Evolutionary conservation across 2,888 invertebrate genomes (phyloP), one percentile per base, ranked within the genome.

Genomic region (Ashinkailepas kermadecensis): DNA sequence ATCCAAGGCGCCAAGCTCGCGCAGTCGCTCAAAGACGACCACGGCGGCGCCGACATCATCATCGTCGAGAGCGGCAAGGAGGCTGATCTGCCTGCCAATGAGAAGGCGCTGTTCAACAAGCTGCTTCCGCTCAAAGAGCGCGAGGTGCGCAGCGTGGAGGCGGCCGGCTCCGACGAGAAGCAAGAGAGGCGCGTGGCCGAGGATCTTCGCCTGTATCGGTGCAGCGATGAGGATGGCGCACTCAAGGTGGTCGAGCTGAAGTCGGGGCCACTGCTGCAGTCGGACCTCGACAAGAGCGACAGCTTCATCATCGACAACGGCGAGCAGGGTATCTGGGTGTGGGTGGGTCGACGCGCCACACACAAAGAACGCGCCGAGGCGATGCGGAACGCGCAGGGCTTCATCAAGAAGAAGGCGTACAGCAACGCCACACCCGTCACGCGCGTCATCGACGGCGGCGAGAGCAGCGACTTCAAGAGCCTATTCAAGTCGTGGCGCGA

Each of bases 1-100:
- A 90, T 94, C 81, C 92, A 93, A 86, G 94, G 93, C 4, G 90
- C 93, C 18, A 86, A 92, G 92, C 91, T 92, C 84, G 92, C 93
- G 2, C 86, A 90, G 85, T 91, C 92, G 85, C 89, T 93, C 87
- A 91, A 92, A 83, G 90, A 91, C 62, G 91, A 92, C 82, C 89
- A 89, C 83, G 85, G 87, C 82, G 86, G 67, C 83, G 86, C 59
- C 85, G 88, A 85, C 85, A 90, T 96, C 80, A 90, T 93, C 6
- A 91, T 94, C 84, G 92, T 96, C 0, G 95, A 96, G 86, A 96
- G 96, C 87, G 96, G 96, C 7, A 93, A 95, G 86, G 96, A 96
- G 87, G 92, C 93, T 85, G 92, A 92, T 0, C 88, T 96, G 85
- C 90, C 90, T 10, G 89, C 88, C 0, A 89, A 89, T 2, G 92